Evolutionary conservation across 2,888 invertebrate genomes (phyloP).

Genomic region (Lochmaea crataegi): DNA sequence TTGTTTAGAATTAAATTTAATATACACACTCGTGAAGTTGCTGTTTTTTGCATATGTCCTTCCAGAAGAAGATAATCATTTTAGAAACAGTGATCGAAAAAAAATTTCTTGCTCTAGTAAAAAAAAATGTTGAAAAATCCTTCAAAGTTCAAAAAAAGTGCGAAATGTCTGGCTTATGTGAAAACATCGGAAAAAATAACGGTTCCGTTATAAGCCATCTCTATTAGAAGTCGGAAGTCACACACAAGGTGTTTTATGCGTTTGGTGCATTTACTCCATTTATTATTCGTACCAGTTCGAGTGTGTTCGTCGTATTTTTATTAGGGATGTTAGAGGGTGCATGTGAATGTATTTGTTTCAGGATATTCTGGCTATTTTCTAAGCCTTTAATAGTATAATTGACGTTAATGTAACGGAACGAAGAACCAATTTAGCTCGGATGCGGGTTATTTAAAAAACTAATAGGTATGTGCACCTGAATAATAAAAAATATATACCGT

Average conservation of each 20-base stretch:
- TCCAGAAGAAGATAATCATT: too few relatives aligned
- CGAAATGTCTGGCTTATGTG: background rate
- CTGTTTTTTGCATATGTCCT: too few relatives aligned
- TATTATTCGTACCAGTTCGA: constrained; percentile 37
- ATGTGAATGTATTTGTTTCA: constrained; percentile 9
- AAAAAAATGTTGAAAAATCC: too few relatives aligned
- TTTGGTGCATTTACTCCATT: constrained; percentile 43
- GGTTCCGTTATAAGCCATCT: constrained; percentile 4
- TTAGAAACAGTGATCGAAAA: too few relatives aligned
- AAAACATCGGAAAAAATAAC: background rate
- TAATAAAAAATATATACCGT: background rate
- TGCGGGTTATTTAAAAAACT: constrained; percentile 1
- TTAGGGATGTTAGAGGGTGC: constrained; percentile 18
- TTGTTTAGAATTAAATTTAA: too few relatives aligned
- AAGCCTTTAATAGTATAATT: constrained; percentile 26
- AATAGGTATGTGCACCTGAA: background rate
- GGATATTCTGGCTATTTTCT: constrained; percentile 10
- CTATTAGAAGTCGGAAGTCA: constrained; percentile 39
- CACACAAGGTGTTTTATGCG: constrained; percentile 47
- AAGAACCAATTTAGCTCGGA: constrained; percentile 2
- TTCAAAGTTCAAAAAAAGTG: background rate
- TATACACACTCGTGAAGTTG: too few relatives aligned
- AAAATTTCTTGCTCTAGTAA: too few relatives aligned
- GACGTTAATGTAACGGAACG: constrained; percentile 24
- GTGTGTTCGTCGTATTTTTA: constrained; percentile 30